Evolutionary conservation across 2,797 vertebrate species (phyloP).

Genomic region (Eospalax fontanierii): DNA sequence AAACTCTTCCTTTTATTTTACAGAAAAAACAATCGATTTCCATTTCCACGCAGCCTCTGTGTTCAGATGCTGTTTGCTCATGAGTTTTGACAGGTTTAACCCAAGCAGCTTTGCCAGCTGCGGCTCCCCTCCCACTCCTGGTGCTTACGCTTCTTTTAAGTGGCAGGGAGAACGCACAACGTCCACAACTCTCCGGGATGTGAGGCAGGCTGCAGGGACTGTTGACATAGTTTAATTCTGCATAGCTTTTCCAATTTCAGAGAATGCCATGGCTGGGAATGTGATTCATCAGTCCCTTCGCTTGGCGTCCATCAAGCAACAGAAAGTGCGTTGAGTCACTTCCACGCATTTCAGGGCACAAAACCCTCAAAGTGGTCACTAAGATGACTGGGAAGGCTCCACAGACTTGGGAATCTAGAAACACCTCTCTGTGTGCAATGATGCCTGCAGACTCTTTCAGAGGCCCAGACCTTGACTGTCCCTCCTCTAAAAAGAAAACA

Average conservation of each 20-base stretch:
- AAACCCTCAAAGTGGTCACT: not conserved
- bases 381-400: not conserved
- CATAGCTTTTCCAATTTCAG: slow-evolving; percentile 63
- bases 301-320: slow-evolving; percentile 79
- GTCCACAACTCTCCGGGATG: slow-evolving; percentile 42
- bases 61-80: slow-evolving; percentile 85
- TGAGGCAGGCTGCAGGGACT: slow-evolving; percentile 41
- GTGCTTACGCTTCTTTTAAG: slow-evolving; percentile 75
- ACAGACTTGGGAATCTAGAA: not conserved
- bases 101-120: slow-evolving; percentile 81
- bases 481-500: not conserved
- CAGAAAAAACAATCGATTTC: slow-evolving; percentile 85
- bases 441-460: not conserved
- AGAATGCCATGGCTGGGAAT: slow-evolving; percentile 79
- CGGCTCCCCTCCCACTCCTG: slow-evolving; percentile 73
- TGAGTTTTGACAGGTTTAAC: slow-evolving; percentile 87
- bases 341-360: not conserved
- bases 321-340: slow-evolving; percentile 46
- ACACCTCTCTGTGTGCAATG: too few relatives aligned
- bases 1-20: slow-evolving; percentile 89
- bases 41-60: slow-evolving; percentile 73
- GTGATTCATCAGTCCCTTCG: slow-evolving; percentile 76
- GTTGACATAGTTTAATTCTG: slow-evolving; percentile 78
- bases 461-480: not conserved
- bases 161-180: not conserved